phyloP scores from a whole-genome alignment of 1,140 invertebrate genomes.

The Zelostemma sp. region DNA sequence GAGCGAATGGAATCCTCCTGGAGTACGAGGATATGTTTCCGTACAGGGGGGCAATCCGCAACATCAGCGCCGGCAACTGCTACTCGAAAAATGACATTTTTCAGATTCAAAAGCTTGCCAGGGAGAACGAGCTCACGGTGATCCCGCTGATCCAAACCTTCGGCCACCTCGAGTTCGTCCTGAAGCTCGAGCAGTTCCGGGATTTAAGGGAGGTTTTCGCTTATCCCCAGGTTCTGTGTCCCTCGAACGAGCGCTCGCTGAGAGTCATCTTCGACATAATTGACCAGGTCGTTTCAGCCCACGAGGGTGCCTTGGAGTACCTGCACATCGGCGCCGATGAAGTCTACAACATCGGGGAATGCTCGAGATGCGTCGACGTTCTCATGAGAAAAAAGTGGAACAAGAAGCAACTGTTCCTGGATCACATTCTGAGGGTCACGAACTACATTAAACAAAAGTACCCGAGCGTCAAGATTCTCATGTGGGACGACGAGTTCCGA shows the following conservation, averaged over 20 bases:
- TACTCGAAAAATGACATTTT: conserved; percentile 81
- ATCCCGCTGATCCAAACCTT: conserved; percentile 97
- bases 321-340: conserved; percentile 88
- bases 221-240: conserved; percentile 87
- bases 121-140: conserved; percentile 78
- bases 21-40: conserved; percentile 99
- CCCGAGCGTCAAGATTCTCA: conserved; percentile 78
- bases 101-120: conserved; percentile 75
- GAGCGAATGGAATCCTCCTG: conserved; percentile 88
- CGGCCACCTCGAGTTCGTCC: conserved; percentile 91
- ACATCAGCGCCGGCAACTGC: conserved; percentile 80
- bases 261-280: conserved; percentile 83
- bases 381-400: conserved; percentile 67
- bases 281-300: conserved; percentile 80
- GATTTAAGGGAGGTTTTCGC: conserved; percentile 81
- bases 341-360: conserved; percentile 87
- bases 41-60: conserved; percentile 79
- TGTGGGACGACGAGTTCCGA: conserved; percentile 96
- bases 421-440: conserved; percentile 77
- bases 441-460: conserved; percentile 74
- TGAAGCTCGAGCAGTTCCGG: conserved; percentile 83
- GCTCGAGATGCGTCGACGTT: conserved; percentile 76
- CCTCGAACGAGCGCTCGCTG: conserved; percentile 80
- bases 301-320: conserved; percentile 73
- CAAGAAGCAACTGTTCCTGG: conserved; percentile 76